Evolutionary conservation across 2,113 vertebrate genomes (phyloP).

Genomic region (Diadophis punctatus): DNA sequence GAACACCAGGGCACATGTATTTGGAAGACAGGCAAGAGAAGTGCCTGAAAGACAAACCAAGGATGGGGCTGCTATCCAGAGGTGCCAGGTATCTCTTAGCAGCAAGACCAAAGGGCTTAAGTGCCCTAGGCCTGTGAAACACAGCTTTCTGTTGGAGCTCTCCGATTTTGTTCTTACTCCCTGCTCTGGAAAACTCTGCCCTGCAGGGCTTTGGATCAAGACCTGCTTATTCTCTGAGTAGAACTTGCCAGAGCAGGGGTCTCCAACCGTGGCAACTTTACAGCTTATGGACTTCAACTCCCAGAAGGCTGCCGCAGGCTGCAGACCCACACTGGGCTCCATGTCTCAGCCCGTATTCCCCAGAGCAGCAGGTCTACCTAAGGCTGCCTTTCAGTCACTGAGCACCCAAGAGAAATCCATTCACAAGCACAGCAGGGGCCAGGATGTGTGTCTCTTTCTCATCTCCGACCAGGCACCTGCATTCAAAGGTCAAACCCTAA

Average conservation of each 20-base stretch:
- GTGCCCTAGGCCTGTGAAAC: not conserved
- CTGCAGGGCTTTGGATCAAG: not conserved
- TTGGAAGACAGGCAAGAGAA: constrained; percentile 97
- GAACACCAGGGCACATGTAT: constrained; percentile 96
- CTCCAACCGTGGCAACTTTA: no score
- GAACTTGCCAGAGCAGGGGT: not conserved
- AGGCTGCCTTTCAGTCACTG: not conserved
- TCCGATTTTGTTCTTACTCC: not conserved
- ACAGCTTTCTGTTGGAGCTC: not conserved
- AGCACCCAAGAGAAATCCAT: not conserved
- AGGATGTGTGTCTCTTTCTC: not conserved
- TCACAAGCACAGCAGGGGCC: not conserved
- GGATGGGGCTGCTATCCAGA: not conserved
- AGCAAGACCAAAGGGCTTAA: not conserved
- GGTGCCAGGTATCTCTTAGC: not conserved
- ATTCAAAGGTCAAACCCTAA: not conserved
- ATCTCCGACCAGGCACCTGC: not conserved
- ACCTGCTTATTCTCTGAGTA: not conserved
- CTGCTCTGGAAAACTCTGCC: not conserved
- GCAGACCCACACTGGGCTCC: not conserved
- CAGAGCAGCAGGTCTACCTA: not conserved
- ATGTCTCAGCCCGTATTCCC: not conserved
- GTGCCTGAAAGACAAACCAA: constrained; percentile 77
- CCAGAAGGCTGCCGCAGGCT: not conserved
- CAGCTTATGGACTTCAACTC: no score